Evolutionary conservation across 2,888 invertebrate genomes (phyloP).

Genomic region (Camponotus fellah): DNA sequence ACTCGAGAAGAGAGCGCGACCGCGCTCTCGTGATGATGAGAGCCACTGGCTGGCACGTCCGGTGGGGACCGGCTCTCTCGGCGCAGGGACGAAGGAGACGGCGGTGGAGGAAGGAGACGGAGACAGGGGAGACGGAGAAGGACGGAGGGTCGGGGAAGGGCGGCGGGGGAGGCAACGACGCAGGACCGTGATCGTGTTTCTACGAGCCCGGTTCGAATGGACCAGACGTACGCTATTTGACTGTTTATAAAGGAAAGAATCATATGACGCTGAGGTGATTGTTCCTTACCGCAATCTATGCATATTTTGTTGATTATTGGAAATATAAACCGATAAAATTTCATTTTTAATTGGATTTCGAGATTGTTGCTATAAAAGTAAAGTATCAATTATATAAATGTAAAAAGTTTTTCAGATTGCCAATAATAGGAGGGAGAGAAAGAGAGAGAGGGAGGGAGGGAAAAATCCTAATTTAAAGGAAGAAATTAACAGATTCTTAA

Average conservation of each 20-base stretch:
- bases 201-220: constrained; percentile 62
- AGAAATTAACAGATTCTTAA: neutral
- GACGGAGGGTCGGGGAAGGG: constrained; percentile 65
- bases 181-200: constrained; percentile 79
- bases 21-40: constrained; percentile 71
- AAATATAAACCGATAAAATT: neutral
- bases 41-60: constrained; percentile 80
- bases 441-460: too few species aligned
- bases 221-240: neutral
- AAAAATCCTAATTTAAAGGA: neutral
- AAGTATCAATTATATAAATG: neutral
- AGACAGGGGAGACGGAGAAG: constrained; percentile 67
- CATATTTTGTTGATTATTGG: neutral
- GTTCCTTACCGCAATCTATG: neutral
- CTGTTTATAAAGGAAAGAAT: neutral
- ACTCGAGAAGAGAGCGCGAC: constrained; percentile 3
- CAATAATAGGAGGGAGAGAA: neutral
- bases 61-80: constrained; percentile 76
- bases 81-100: constrained; percentile 72
- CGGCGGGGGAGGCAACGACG: constrained; percentile 65
- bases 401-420: neutral
- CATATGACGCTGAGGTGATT: neutral
- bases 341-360: neutral
- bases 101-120: constrained; percentile 63
- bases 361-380: neutral